Evolutionary conservation across 64 coral and sea anemone species (phyloP), one percentile per base, ranked within the genome.

Genomic region (Montipora cactus): DNA sequence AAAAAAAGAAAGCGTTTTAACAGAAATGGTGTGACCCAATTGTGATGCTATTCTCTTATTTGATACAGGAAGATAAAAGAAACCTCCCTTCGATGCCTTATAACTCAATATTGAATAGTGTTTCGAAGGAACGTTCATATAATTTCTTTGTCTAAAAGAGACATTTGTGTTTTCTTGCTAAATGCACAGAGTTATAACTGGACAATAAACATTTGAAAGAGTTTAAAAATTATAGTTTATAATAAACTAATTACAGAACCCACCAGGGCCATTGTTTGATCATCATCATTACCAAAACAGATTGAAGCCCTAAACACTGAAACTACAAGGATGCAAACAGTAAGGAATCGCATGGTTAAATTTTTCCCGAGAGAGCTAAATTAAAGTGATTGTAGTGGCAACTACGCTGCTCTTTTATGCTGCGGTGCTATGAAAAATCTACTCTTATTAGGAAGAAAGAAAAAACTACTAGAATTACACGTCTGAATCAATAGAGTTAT

Each of bases 261-360:
- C 68, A 84, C 81, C 81, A 84, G 45, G 14, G 81, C 81, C 59
- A 84, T 68, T 47, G 81, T 48, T 47, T 84, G 13, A 5, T 84
- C 61, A 68, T 68, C 61, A 49, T 84, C 8, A 5, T 68, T 59
- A 68, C 47, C 44, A 47, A 47, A 14, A 5, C 59, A 84, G 47
- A 44, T 3, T 1, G 14, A 23, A 68, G 7, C 59, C 0, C 10
- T 2, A 7, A 84, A 18, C 22, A 68, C 2, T 3, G 68, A 84
- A 14, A 37, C 5, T 22, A 84, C 15, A 5, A 67, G 13, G 8
- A 84, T 8, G 4, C 7, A 16, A 2, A 67, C 57, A 2, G 44
- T 7, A 16, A 84, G 16, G 13, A 67, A 47, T 19, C 5, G n/a
- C 61, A 47, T 84, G 81, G 48, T 68, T 47, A 7, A 9, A 23